Percentiles rank a stretch among this genome's conserved stretches.
Evolutionary conservation across 2,888 invertebrate genomes (phyloP).

Genomic region (Ornithoptera priamus): DNA sequence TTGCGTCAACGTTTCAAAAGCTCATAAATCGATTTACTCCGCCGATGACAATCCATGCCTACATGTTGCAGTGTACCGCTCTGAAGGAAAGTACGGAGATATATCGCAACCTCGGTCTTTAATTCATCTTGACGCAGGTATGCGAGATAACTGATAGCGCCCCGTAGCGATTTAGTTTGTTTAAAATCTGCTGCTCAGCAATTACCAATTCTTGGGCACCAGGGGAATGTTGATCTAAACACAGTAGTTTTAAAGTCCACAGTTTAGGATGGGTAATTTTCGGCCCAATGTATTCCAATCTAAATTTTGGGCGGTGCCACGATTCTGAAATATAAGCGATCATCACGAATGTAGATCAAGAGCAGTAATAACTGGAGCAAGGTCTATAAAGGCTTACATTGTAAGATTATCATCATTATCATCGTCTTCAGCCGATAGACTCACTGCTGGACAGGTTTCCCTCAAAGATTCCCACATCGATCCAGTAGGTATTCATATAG

Average conservation of each 20-base stretch:
- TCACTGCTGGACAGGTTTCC: too few relatives aligned
- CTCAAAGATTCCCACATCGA: too few relatives aligned
- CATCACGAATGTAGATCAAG: conserved; percentile 52
- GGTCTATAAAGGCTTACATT: too few relatives aligned
- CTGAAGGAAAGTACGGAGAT: conserved; percentile 23
- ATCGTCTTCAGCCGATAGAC: too few relatives aligned
- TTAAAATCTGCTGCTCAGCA: conserved; percentile 39
- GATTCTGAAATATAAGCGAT: conserved; percentile 59
- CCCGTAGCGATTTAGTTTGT: conserved; percentile 39
- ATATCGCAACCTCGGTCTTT: conserved; percentile 36
- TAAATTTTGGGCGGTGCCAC: conserved; percentile 64
- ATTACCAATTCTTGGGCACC: conserved; percentile 29
- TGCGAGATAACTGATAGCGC: conserved; percentile 36
- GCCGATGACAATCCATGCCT: conserved; percentile 25
- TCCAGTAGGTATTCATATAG: too few relatives aligned
- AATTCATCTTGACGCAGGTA: conserved; percentile 40
- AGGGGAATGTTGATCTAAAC: conserved; percentile 23
- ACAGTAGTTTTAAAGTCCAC: conserved; percentile 26
- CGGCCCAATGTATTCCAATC: conserved; percentile 47
- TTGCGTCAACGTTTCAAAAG: conserved; percentile 24
- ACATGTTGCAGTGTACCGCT: conserved; percentile 23
- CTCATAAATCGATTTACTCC: conserved; percentile 28
- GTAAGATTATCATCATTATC: too few relatives aligned
- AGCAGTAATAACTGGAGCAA: conserved; percentile 29
- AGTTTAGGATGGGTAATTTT: conserved; percentile 14